Conservation (phyloP, 2,888 invertebrate species). For the Leptopilina drosophilae region DNA sequence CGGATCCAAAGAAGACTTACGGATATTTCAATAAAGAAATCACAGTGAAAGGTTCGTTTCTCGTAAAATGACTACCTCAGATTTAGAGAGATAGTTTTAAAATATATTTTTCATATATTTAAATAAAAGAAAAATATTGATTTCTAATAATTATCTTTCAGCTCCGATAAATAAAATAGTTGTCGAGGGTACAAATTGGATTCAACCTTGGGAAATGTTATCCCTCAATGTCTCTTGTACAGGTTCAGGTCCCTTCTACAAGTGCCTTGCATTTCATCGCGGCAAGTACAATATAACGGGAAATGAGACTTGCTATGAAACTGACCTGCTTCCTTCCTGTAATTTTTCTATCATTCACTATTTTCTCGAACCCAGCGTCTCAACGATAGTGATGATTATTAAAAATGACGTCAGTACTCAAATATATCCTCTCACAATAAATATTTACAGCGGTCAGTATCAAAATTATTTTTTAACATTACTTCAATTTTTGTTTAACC, state of each 20-base stretch:
- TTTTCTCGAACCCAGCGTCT: slow-evolving; percentile 83
- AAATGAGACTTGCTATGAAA: slow-evolving; percentile 84
- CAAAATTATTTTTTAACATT: not conserved
- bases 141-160: slow-evolving; percentile 73
- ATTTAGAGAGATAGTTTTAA: not conserved
- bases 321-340: slow-evolving; percentile 77
- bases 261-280: slow-evolving; percentile 83
- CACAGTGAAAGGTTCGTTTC: slow-evolving; percentile 82
- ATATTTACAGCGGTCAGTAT: slow-evolving; percentile 88
- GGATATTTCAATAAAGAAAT: slow-evolving; percentile 85
- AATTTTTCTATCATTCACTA: slow-evolving; percentile 84
- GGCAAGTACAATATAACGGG: slow-evolving; percentile 86
- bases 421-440: slow-evolving; percentile 85
- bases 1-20: slow-evolving; percentile 83
- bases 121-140: not conserved
- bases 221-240: slow-evolving; percentile 84
- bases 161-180: slow-evolving; percentile 85
- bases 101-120: slow-evolving; percentile 19
- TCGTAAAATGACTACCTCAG: not conserved
- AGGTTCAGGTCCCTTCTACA: slow-evolving; percentile 86
- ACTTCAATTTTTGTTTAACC: not conserved
- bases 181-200: slow-evolving; percentile 88
- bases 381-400: slow-evolving; percentile 88
- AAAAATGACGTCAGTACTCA: slow-evolving; percentile 86
- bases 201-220: slow-evolving; percentile 88